Evolutionary conservation across 2,113 vertebrate species (phyloP).

Genomic region (Microtus pennsylvanicus): DNA sequence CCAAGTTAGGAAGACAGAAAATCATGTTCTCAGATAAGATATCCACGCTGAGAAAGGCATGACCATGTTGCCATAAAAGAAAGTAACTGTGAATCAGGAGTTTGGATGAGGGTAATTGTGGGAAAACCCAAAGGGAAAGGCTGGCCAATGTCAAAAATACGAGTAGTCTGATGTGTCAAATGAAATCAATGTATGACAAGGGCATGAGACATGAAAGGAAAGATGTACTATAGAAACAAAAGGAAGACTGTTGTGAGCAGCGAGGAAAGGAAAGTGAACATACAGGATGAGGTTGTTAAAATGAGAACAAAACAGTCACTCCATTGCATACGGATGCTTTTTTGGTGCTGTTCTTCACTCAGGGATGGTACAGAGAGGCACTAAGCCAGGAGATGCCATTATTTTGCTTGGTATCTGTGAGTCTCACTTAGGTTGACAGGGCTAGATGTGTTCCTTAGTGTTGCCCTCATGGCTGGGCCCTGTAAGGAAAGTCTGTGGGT

Average conservation of each 20-base stretch:
- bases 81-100: neutral
- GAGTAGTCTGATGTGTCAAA: neutral
- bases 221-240: neutral
- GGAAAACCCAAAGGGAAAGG: neutral
- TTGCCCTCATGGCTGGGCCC: neutral
- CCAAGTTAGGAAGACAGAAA: neutral
- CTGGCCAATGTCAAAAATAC: neutral
- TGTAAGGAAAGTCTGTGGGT: neutral
- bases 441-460: neutral
- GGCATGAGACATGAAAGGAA: neutral
- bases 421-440: neutral
- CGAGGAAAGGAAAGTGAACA: neutral
- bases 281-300: neutral
- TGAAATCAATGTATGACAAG: neutral
- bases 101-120: neutral
- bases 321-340: rapidly evolving
- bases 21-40: neutral
- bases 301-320: neutral
- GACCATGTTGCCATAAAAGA: neutral
- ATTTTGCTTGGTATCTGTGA: neutral
- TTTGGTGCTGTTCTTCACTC: neutral
- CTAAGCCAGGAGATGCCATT: neutral
- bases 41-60: neutral
- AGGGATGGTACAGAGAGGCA: neutral
- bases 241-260: neutral